Evolutionary conservation across 2,113 vertebrate species (phyloP).

Genomic region (Andinoacara biseriatus): DNA sequence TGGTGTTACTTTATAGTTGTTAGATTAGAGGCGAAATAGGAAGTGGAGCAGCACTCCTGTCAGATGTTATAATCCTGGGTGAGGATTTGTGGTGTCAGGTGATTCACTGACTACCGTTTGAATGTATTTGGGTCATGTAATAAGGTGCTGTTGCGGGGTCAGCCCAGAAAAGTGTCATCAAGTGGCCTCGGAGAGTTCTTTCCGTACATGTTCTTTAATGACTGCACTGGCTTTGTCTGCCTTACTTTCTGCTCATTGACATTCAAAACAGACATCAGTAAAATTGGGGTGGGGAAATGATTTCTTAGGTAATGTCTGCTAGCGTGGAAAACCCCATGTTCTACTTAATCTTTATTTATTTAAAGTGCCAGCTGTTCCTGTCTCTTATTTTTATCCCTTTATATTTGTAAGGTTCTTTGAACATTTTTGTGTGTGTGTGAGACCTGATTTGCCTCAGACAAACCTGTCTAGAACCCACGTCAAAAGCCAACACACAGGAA

Average conservation of each 20-base stretch:
- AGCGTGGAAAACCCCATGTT: conserved; percentile 59
- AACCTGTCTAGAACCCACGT: conserved; percentile 64
- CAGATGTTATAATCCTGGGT: not conserved
- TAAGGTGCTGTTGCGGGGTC: not conserved
- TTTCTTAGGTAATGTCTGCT: conserved; percentile 79
- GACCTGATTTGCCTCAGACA: conserved; percentile 35
- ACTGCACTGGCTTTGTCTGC: conserved; percentile 48
- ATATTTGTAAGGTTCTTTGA: conserved; percentile 7
- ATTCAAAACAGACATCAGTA: conserved; percentile 61
- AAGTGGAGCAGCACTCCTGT: conserved; percentile 19
- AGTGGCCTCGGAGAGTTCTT: conserved; percentile 12
- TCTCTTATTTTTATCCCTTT: not conserved
- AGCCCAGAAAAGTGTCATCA: conserved; percentile 9
- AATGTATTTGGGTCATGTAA: not conserved
- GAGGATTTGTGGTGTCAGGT: conserved; percentile 13
- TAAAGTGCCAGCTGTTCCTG: conserved; percentile 7
- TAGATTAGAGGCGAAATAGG: conserved; percentile 54
- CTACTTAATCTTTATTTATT: conserved; percentile 25
- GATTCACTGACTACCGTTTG: conserved; percentile 18
- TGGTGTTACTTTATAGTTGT: conserved; percentile 33
- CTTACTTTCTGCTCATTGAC: conserved; percentile 56
- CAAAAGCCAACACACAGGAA: conserved; percentile 53
- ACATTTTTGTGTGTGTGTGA: conserved; percentile 31
- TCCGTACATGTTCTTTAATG: conserved; percentile 37
- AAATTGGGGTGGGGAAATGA: conserved; percentile 43